Evolutionary conservation across 2,888 invertebrate genomes (phyloP).

Genomic region (Cataglyphis rosenhaueri): DNA sequence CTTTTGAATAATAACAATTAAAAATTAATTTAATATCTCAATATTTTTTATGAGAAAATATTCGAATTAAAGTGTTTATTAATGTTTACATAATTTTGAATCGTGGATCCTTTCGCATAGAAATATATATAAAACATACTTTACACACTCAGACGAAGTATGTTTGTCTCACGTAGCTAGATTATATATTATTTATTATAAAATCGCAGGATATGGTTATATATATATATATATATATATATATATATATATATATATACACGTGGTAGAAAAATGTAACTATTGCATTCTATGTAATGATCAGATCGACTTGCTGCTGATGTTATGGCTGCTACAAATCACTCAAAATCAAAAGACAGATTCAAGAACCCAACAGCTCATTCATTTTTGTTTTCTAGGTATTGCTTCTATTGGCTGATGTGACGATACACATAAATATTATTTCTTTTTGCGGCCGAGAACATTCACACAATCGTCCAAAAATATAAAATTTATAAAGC

Average conservation of each 20-base stretch:
- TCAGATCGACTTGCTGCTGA: slow-evolving; percentile 8
- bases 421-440: slow-evolving; percentile 58
- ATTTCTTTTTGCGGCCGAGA: slow-evolving; percentile 40
- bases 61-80: background rate
- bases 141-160: slow-evolving; percentile 65
- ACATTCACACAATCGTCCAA: slow-evolving; percentile 20
- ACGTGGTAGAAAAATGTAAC: slow-evolving; percentile 47
- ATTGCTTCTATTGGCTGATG: slow-evolving; percentile 78
- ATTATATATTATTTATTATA: slow-evolving; percentile 49
- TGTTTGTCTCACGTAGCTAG: slow-evolving; percentile 59
- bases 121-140: slow-evolving; percentile 68
- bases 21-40: slow-evolving; percentile 20
- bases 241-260: background rate
- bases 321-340: slow-evolving; percentile 21
- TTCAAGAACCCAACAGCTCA: slow-evolving; percentile 40
- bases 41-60: background rate
- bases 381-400: slow-evolving; percentile 71
- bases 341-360: slow-evolving; percentile 18
- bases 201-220: slow-evolving; percentile 49
- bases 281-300: slow-evolving; percentile 53
- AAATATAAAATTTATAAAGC: background rate
- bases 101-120: slow-evolving; percentile 29
- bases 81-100: background rate
- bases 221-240: background rate
- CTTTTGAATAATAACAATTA: background rate